These are phyloP conservation scores for Cirrhinus mrigala DNA, from an alignment of 2,797 vertebrate species.

Conservation along the genomic window DNA sequence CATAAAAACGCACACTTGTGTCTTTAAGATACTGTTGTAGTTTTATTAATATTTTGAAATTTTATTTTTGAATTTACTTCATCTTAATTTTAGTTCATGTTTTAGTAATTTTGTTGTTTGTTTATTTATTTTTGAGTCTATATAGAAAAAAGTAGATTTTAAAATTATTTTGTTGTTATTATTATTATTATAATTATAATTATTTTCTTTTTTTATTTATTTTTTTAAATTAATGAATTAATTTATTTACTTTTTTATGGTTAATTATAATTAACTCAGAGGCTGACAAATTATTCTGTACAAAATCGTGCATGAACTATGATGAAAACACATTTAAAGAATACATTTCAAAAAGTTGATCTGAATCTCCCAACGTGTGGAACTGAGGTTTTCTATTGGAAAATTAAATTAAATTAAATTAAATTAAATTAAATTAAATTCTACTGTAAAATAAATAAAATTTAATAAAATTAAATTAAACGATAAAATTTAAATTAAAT, in stretches of 20 bases:
- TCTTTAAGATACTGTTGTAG: neutral
- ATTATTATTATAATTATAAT: no score
- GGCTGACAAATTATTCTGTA: neutral
- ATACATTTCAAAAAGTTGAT: neutral
- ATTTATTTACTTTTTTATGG: no score
- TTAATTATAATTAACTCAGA: no score
- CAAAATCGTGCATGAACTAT: neutral
- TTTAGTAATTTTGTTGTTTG: neutral
- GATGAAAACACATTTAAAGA: neutral
- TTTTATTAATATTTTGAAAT: neutral
- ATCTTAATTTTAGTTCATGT: neutral
- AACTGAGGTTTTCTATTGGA: neutral
- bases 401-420: neutral
- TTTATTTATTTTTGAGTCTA: neutral
- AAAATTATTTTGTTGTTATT: no score
- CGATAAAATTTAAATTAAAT: no score
- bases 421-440: no score
- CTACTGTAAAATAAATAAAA: neutral
- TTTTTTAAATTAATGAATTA: no score
- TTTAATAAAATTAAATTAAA: no score
- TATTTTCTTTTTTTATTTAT: no score
- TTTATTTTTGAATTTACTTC: neutral
- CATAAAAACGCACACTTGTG: neutral
- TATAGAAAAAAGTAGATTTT: no score
- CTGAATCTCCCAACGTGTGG: neutral